Evolutionary conservation across 1,140 invertebrate genomes (phyloP).

Genomic region (Venturia canescens): DNA sequence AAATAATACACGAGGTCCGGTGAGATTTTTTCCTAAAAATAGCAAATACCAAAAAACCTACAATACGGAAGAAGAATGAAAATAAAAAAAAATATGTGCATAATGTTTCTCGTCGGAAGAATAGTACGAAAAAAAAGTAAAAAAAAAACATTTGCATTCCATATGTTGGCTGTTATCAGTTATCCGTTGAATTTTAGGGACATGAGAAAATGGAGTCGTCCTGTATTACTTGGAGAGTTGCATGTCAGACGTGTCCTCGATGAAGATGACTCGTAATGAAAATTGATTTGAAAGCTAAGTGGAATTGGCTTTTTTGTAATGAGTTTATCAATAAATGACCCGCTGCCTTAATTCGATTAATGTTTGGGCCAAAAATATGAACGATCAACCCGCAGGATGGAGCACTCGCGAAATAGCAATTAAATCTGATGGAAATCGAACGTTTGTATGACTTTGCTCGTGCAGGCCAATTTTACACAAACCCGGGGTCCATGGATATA

Average conservation of each 20-base stretch:
- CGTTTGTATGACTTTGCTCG: too few relatives aligned
- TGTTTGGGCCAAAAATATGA: too few relatives aligned
- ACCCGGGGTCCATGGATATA: too few relatives aligned
- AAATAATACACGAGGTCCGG: slow-evolving; percentile 14
- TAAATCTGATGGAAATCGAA: too few relatives aligned
- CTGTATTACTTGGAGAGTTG: too few relatives aligned
- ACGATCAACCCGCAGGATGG: too few relatives aligned
- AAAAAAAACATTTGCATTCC: background rate
- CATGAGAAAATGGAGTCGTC: background rate
- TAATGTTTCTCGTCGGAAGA: slow-evolving; percentile 31
- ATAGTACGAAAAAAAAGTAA: background rate
- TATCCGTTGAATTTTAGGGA: slow-evolving; percentile 26
- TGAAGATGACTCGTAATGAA: slow-evolving; percentile 40
- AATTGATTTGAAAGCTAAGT: too few relatives aligned
- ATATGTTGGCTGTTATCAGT: background rate
- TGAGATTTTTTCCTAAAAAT: slow-evolving; percentile 17
- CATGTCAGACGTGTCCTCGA: slow-evolving; percentile 19
- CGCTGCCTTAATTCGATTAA: too few relatives aligned
- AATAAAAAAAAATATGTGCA: slow-evolving; percentile 56
- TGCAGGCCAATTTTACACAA: too few relatives aligned
- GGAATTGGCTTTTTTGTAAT: too few relatives aligned
- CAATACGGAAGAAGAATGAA: background rate
- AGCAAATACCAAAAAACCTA: slow-evolving; percentile 40
- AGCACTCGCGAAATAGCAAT: too few relatives aligned
- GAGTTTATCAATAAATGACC: too few relatives aligned